A percentile compares a stretch with the other conserved stretches of the same genome.
These are phyloP conservation scores for Drosophila neotestacea DNA, from an alignment of 2,888 invertebrate species.

Conservation along the genomic window DNA sequence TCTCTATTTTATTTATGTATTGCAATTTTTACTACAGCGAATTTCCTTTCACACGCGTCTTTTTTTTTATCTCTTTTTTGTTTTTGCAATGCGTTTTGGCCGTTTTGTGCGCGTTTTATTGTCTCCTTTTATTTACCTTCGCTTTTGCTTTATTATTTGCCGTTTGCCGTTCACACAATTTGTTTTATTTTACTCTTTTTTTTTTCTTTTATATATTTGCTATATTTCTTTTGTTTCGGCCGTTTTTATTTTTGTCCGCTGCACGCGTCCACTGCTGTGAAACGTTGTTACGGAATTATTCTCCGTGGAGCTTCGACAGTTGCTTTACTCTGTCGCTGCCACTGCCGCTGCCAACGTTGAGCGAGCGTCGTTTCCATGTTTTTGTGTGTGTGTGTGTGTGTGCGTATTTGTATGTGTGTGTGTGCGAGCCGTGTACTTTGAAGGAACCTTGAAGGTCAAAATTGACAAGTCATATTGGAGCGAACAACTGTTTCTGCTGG, in stretches of 20 bases:
- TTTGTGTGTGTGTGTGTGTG: constrained; percentile 18
- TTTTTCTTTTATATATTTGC: constrained; percentile 6
- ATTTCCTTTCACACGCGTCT: constrained; percentile 34
- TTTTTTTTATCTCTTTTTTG: constrained; percentile 24
- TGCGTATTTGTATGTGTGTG: constrained; percentile 17
- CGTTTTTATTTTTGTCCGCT: constrained; percentile 73
- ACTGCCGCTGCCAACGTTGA: constrained; percentile 27
- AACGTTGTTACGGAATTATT: constrained; percentile 82
- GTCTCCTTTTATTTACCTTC: constrained; percentile 27
- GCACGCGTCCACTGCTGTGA: constrained; percentile 79
- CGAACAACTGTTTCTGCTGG: constrained; percentile 53
- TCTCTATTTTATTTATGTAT: constrained; percentile 3
- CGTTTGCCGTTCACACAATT: constrained; percentile 41
- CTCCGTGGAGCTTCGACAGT: constrained; percentile 63
- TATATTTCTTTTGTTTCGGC: constrained; percentile 38
- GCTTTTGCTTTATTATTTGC: constrained; percentile 21
- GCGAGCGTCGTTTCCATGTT: constrained; percentile 38
- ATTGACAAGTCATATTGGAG: constrained; percentile 82
- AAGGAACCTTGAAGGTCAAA: constrained; percentile 85
- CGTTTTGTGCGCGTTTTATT: constrained; percentile 45
- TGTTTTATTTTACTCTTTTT: constrained; percentile 16
- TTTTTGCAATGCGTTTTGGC: no score
- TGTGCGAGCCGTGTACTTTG: constrained; percentile 74
- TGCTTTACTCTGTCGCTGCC: constrained; percentile 56
- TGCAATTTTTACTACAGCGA: constrained; percentile 8